Evolutionary conservation across 2,888 invertebrate species (phyloP).

Genomic region (Xylota sylvarum): DNA sequence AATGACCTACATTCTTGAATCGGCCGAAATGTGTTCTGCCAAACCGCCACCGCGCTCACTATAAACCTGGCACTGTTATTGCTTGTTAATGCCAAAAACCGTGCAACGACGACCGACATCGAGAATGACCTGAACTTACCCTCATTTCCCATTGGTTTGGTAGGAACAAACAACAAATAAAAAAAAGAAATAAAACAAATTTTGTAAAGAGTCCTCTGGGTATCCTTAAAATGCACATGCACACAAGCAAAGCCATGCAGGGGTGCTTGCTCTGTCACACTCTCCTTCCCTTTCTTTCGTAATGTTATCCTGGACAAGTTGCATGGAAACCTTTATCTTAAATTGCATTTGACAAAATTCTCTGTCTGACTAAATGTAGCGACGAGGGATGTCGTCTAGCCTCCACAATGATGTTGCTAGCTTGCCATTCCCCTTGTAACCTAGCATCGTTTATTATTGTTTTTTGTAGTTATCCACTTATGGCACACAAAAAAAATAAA

Average conservation of each 20-base stretch:
- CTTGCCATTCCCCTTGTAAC: background rate
- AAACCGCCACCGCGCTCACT: slow-evolving; percentile 29
- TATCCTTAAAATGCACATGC: slow-evolving; percentile 49
- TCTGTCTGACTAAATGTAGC: slow-evolving; percentile 49
- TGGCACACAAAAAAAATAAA: slow-evolving; percentile 15
- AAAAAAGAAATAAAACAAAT: slow-evolving; percentile 30
- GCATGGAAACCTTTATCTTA: slow-evolving; percentile 51
- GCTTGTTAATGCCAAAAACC: slow-evolving; percentile 51
- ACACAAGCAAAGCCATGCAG: slow-evolving; percentile 7
- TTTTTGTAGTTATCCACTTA: slow-evolving; percentile 24
- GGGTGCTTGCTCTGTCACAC: background rate
- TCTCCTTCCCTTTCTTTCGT: no score
- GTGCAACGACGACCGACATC: slow-evolving; percentile 25
- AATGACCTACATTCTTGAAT: slow-evolving; percentile 63
- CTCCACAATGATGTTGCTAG: background rate
- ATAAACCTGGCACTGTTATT: background rate
- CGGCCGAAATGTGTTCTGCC: slow-evolving; percentile 33
- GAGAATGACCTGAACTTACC: slow-evolving; percentile 56
- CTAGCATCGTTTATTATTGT: background rate
- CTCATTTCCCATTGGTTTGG: slow-evolving; percentile 43
- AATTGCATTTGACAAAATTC: slow-evolving; percentile 60
- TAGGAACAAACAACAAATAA: slow-evolving; percentile 36
- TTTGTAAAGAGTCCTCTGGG: slow-evolving; percentile 53
- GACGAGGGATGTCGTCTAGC: slow-evolving; percentile 33
- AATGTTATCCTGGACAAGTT: slow-evolving; percentile 16